These are phyloP conservation scores for Aurelia sp. DNA, from an alignment of 30 jellyfish, hydroid and myxozoan species.

Conservation along the genomic window DNA sequence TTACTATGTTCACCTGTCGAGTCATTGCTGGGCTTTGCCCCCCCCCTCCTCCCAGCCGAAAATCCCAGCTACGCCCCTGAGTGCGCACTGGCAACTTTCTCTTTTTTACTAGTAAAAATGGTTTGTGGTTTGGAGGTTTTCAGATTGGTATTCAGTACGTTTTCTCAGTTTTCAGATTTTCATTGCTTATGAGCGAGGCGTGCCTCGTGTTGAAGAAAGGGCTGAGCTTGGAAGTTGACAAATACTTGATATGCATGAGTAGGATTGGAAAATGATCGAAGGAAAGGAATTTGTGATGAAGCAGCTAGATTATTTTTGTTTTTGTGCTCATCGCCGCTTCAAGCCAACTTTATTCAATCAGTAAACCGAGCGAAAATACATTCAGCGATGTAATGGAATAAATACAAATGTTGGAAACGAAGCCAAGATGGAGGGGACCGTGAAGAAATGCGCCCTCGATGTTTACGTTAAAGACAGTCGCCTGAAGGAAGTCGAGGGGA, in stretches of 20 bases:
- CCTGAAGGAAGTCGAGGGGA: conserved; percentile 86
- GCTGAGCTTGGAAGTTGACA: conserved; percentile 24
- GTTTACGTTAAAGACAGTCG: conserved; percentile 92
- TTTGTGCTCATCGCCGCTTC: not conserved
- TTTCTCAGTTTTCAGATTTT: too few relatives aligned
- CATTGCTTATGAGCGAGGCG: conserved; percentile 18
- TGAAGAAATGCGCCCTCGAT: conserved; percentile 77
- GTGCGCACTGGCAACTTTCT: too few relatives aligned
- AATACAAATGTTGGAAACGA: conserved; percentile 1
- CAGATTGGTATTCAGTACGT: too few relatives aligned
- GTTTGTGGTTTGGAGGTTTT: too few relatives aligned
- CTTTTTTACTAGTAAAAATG: too few relatives aligned
- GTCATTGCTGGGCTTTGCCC: too few relatives aligned
- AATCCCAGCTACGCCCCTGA: too few relatives aligned
- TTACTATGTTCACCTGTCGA: too few relatives aligned
- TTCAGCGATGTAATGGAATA: conserved; percentile 30
- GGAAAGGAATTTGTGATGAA: conserved; percentile 18
- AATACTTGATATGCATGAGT: conserved; percentile 74
- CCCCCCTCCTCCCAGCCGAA: too few relatives aligned
- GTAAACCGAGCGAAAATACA: too few relatives aligned
- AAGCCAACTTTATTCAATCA: too few relatives aligned
- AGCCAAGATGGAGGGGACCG: conserved; percentile 72
- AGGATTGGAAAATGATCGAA: conserved; percentile 30
- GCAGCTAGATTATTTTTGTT: conserved; percentile 19
- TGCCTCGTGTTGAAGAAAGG: conserved; percentile 45